Percentiles rank a stretch among this genome's conserved stretches.
Evolutionary conservation across 2,113 vertebrate genomes (phyloP).

Genomic region (Mus musculus): DNA sequence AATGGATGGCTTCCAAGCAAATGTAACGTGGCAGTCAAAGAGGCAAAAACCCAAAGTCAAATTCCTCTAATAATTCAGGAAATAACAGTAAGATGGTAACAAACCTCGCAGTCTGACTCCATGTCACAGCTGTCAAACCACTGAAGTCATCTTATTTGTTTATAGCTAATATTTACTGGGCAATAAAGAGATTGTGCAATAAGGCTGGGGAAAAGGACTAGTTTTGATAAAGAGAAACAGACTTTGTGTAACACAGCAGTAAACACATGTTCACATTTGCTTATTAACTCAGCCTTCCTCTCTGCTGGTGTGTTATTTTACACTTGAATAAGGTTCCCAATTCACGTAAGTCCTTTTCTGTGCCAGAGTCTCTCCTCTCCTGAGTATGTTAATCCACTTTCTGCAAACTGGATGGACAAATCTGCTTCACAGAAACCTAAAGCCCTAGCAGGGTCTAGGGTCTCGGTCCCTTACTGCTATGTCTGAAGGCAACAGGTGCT

Average conservation of each 20-base stretch:
- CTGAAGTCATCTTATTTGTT: conserved; percentile 34
- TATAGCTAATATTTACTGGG: conserved; percentile 59
- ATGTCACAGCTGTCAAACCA: conserved; percentile 38
- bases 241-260: not conserved
- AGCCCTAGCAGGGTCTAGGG: not conserved
- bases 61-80: conserved; percentile 42
- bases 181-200: not conserved
- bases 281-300: not conserved
- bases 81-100: not conserved
- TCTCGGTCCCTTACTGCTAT: conserved; percentile 23
- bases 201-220: not conserved
- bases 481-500: conserved; percentile 68
- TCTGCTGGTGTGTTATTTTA: conserved; percentile 9
- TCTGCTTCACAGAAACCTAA: conserved; percentile 4
- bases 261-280: not conserved
- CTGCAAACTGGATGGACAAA: conserved; percentile 42
- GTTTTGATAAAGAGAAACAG: conserved; percentile 36
- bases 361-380: conserved; percentile 42
- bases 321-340: conserved; percentile 23
- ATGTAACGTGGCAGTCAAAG: conserved; percentile 51
- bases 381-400: conserved; percentile 41
- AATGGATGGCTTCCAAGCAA: conserved; percentile 88
- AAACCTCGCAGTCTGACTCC: not conserved
- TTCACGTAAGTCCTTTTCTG: conserved; percentile 42
- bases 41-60: not conserved